Base-by-base conservation (phyloP, 2,113 vertebrate genomes). In the Sisor rabdophorus region DNA sequence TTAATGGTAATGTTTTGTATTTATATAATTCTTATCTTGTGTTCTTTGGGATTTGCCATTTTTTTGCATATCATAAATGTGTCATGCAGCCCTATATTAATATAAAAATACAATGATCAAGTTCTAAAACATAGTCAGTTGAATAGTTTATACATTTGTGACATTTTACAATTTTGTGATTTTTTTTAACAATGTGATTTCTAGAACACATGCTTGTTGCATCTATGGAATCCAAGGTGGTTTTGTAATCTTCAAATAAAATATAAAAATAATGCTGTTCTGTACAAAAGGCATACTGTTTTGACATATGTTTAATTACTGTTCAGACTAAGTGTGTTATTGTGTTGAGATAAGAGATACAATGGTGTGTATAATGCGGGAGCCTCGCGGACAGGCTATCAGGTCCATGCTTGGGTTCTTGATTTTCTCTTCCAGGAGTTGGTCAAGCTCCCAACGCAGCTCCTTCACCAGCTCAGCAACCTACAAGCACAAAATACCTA, bases 361-460 rank as follows among this genome's bases (percentile, higher is more conserved):
- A 4, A 99, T 99, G 87, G 92, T 96, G 71, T 85, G 86, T 30
- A 99, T 99, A 88, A 99, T 98, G 65, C 91, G 92, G 13, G 96
- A 99, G 11, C 97, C 96, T 0, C 96, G 92, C 9, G 95, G 96
- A 76, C 97, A 99, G 59, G 83, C 87, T 65, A 93, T 95, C 68
- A 99, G 82, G 85, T 98, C 95, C 84, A 97, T 95, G 88, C 91
- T 95, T 0, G 97, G 97, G 60, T 88, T 96, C 82, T 90, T 93
- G 84, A 98, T 98, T 86, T 99, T 99, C 78, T 98, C 96, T 83
- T 98, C 95, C 71, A 99, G 91, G 30, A 99, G 91, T 85, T 95
- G 93, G 86, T 99, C 97, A 40, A 99, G 88, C 84, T 99, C 96
- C 48, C 91, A 93, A 72, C 96, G 94, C 79, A 99, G 90, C 88